Percentiles rank a stretch among this genome's conserved stretches.
These are phyloP conservation scores for Helicoverpa zea DNA, from an alignment of 1,140 invertebrate genomes.

Conservation along the genomic window DNA sequence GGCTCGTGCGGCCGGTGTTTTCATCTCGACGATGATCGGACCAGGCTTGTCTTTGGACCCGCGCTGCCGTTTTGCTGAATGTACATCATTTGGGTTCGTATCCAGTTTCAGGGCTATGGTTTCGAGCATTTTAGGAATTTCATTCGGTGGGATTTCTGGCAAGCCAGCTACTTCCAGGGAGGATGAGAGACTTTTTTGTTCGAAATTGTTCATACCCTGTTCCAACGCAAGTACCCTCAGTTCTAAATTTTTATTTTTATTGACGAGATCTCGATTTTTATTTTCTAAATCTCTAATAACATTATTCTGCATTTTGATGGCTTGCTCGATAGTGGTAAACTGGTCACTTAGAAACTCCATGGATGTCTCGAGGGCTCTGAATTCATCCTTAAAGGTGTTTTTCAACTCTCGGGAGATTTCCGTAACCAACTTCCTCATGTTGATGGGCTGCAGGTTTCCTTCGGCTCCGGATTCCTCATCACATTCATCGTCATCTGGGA, in stretches of 20 bases:
- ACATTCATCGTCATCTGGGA: constrained; percentile 51
- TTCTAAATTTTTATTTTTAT: constrained; percentile 63
- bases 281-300: constrained; percentile 58
- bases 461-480: constrained; percentile 44
- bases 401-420: constrained; percentile 58
- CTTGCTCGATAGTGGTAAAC: constrained; percentile 55
- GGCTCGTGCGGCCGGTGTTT: too few species aligned
- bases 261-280: constrained; percentile 60
- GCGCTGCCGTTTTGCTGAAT: too few species aligned
- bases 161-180: constrained; percentile 61
- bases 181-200: constrained; percentile 58
- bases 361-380: constrained; percentile 48
- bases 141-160: too few species aligned
- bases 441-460: neutral
- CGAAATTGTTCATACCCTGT: constrained; percentile 50
- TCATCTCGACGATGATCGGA: too few species aligned
- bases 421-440: neutral
- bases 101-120: too few species aligned
- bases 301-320: constrained; percentile 56
- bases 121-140: too few species aligned
- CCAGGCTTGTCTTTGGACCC: too few species aligned
- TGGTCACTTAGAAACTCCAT: constrained; percentile 59
- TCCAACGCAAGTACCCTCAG: constrained; percentile 57
- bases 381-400: constrained; percentile 57
- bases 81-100: too few species aligned